These are phyloP conservation scores for Polydrusus tereticollis DNA, from an alignment of 2,888 invertebrate genomes.

Conservation along the genomic window DNA sequence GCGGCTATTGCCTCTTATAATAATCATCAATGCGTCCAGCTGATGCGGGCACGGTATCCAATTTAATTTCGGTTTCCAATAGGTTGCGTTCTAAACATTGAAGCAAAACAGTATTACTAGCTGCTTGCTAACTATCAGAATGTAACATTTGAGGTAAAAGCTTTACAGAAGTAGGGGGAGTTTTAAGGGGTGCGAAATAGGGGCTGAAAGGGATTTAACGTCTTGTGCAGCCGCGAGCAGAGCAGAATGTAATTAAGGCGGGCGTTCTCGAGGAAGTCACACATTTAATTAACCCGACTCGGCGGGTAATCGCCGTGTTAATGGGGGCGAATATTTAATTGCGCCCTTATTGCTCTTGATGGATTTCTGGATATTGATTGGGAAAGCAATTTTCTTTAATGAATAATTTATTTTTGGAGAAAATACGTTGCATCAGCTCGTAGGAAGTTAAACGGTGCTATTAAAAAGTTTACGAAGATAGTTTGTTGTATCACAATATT, in stretches of 20 bases:
- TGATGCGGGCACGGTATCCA: no score
- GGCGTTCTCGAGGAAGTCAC: constrained; percentile 58
- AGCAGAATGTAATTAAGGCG: constrained; percentile 65
- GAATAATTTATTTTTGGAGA: constrained; percentile 4
- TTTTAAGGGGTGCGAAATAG: constrained; percentile 5
- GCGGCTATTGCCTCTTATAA: no score
- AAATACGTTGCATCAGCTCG: not conserved
- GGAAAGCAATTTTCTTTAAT: constrained; percentile 26
- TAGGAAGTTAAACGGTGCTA: not conserved
- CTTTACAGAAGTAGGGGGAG: constrained; percentile 1
- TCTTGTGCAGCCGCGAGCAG: constrained; percentile 63
- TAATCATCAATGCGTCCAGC: no score
- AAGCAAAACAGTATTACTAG: not conserved
- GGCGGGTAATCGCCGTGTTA: constrained; percentile 66
- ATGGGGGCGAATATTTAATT: constrained; percentile 67
- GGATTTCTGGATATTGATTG: constrained; percentile 18
- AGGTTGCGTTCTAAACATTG: not conserved
- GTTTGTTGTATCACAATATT: no score
- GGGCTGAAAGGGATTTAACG: constrained; percentile 43
- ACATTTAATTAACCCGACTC: constrained; percentile 67
- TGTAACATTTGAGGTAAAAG: not conserved
- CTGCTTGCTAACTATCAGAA: not conserved
- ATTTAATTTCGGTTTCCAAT: no score
- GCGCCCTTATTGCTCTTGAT: constrained; percentile 59
- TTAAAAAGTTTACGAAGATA: not conserved